Evolutionary conservation across 1,140 invertebrate genomes (phyloP).

Genomic region (Drosophila athabasca): DNA sequence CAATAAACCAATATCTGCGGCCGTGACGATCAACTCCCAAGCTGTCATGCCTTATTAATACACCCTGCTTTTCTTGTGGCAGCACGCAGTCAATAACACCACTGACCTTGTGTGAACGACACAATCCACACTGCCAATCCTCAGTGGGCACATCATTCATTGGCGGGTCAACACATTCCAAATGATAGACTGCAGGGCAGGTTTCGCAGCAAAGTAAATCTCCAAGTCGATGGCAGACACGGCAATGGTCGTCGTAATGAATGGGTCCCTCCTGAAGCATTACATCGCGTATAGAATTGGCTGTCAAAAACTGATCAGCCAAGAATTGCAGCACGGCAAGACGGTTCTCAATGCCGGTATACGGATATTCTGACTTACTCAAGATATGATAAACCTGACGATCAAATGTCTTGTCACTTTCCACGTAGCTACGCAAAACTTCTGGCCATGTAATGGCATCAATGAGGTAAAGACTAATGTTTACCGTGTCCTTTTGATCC

Average conservation of each 20-base stretch:
- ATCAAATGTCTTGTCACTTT: conserved; percentile 93
- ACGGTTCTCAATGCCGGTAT: conserved; percentile 91
- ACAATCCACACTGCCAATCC: conserved; percentile 98
- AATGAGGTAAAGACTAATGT: conserved; percentile 95
- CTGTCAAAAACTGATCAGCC: conserved; percentile 96
- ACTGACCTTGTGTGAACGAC: conserved; percentile 94
- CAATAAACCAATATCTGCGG: conserved; percentile 98
- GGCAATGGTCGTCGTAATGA: conserved; percentile 97
- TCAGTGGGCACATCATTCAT: conserved; percentile 96
- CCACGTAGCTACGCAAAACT: conserved; percentile 93
- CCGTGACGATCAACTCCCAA: conserved; percentile 97
- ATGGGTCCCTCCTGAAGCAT: conserved; percentile 96
- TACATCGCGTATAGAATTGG: conserved; percentile 96
- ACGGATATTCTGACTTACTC: conserved; percentile 94
- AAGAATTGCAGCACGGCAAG: conserved; percentile 95
- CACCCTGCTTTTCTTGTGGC: conserved; percentile 95
- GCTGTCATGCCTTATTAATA: conserved; percentile 95
- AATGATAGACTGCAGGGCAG: conserved; percentile 97
- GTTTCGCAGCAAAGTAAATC: conserved; percentile 98
- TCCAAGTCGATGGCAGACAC: conserved; percentile 96
- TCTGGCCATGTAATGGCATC: conserved; percentile 98
- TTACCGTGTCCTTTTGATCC: conserved; percentile 98
- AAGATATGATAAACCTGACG: conserved; percentile 88
- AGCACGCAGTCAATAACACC: conserved; percentile 97
- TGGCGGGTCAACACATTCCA: conserved; percentile 97